Conservation (phyloP, 2,888 invertebrate species). For the Galerucella nymphaeae region DNA sequence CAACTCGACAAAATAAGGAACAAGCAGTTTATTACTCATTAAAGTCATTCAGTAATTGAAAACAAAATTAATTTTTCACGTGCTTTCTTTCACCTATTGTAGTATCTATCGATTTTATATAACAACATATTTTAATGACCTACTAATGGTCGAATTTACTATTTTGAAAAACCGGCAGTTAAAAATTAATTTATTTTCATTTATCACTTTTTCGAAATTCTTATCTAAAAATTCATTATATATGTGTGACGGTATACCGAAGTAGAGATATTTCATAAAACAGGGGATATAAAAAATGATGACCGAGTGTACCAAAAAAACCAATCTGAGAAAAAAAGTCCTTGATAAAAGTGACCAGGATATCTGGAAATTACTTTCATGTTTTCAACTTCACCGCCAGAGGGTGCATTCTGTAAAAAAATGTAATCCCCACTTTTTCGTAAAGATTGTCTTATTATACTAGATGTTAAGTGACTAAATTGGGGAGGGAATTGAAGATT, state of each 20-base stretch:
- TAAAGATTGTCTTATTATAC: too few relatives aligned
- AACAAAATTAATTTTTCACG: neutral
- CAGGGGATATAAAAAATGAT: too few relatives aligned
- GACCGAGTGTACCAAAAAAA: too few relatives aligned
- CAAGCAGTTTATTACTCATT: neutral
- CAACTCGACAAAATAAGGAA: neutral
- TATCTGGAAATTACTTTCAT: too few relatives aligned
- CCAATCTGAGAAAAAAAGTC: too few relatives aligned
- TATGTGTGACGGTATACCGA: neutral
- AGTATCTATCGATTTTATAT: neutral
- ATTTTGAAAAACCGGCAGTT: slow-evolving; percentile 6
- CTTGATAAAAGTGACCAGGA: too few relatives aligned
- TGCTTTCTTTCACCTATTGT: neutral
- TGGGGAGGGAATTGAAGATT: too few relatives aligned
- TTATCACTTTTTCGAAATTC: neutral
- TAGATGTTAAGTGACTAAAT: too few relatives aligned
- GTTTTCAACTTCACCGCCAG: too few relatives aligned
- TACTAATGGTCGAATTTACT: neutral
- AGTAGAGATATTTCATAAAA: too few relatives aligned
- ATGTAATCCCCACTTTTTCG: too few relatives aligned
- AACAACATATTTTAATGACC: neutral
- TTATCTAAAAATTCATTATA: neutral
- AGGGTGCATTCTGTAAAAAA: too few relatives aligned
- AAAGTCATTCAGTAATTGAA: neutral
- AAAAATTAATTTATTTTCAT: neutral